phyloP scores from a whole-genome alignment of 2,113 vertebrate genomes.

The Geococcyx californianus region DNA sequence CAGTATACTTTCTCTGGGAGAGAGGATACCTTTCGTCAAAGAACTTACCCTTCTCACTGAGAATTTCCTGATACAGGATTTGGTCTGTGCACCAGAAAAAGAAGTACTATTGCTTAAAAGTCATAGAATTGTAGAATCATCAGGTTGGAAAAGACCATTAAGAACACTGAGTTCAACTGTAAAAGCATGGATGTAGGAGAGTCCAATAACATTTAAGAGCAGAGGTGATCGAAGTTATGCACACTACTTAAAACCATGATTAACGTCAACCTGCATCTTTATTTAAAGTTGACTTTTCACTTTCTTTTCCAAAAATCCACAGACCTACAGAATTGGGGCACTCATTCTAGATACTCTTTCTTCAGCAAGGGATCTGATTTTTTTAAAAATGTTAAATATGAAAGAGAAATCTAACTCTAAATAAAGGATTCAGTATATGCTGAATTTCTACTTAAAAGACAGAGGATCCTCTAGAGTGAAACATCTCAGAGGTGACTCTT shows the following conservation, averaged over 20 bases:
- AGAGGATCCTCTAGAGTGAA: neutral
- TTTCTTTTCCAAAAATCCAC: neutral
- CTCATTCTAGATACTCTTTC: neutral
- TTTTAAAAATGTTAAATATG: neutral
- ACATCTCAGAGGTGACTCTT: neutral
- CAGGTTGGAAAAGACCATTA: neutral
- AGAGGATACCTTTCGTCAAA: constrained; percentile 30
- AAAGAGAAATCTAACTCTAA: neutral
- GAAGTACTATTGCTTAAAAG: neutral
- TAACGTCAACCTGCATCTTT: neutral
- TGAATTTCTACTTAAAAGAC: neutral
- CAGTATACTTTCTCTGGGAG: neutral
- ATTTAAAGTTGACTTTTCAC: neutral
- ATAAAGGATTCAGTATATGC: neutral
- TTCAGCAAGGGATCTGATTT: neutral
- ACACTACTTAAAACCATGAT: neutral
- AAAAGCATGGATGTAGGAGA: neutral
- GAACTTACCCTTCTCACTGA: constrained; percentile 42
- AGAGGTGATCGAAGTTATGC: neutral
- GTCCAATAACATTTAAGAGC: neutral
- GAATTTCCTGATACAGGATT: neutral
- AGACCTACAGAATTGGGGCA: neutral
- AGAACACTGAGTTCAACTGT: neutral
- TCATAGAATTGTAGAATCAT: neutral
- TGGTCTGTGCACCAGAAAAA: neutral